A percentile compares a stretch with the other conserved stretches of the same genome.
Evolutionary conservation across 2,113 vertebrate genomes (phyloP).

Genomic region (Ctenodactylus gundi): DNA sequence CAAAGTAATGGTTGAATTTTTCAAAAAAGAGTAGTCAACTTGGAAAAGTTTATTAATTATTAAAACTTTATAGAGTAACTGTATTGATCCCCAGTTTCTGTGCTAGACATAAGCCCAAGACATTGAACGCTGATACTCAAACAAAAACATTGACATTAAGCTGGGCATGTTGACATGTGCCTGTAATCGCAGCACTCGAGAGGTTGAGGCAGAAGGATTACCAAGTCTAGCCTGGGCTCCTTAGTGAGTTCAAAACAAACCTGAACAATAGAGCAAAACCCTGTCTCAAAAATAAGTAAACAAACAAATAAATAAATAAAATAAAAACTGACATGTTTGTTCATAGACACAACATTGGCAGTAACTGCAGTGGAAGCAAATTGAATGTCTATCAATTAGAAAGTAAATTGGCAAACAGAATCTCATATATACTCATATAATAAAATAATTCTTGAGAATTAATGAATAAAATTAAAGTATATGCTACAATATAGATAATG

Average conservation of each 20-base stretch:
- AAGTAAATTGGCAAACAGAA: not conserved
- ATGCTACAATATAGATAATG: not conserved
- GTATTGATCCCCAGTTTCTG: not conserved
- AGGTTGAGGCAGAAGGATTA: too few relatives aligned
- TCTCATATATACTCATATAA: not conserved
- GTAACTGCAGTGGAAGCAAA: not conserved
- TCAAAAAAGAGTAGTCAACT: not conserved
- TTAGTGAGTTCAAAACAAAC: too few relatives aligned
- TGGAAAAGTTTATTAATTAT: not conserved
- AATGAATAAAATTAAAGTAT: not conserved
- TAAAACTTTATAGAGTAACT: not conserved
- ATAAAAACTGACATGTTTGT: too few relatives aligned
- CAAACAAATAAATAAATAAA: too few relatives aligned
- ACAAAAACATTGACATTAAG: too few relatives aligned
- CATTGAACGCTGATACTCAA: not conserved
- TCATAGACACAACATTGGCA: not conserved
- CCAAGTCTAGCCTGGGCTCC: too few relatives aligned
- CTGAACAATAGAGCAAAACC: too few relatives aligned
- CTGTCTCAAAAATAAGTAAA: too few relatives aligned
- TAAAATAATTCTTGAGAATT: not conserved
- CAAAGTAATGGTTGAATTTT: not conserved
- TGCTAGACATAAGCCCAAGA: not conserved
- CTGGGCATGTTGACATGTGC: too few relatives aligned
- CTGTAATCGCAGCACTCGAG: too few relatives aligned
- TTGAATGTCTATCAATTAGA: not conserved